Evolutionary conservation across 2,888 invertebrate genomes (phyloP).

Genomic region (Creontiades dilutus): DNA sequence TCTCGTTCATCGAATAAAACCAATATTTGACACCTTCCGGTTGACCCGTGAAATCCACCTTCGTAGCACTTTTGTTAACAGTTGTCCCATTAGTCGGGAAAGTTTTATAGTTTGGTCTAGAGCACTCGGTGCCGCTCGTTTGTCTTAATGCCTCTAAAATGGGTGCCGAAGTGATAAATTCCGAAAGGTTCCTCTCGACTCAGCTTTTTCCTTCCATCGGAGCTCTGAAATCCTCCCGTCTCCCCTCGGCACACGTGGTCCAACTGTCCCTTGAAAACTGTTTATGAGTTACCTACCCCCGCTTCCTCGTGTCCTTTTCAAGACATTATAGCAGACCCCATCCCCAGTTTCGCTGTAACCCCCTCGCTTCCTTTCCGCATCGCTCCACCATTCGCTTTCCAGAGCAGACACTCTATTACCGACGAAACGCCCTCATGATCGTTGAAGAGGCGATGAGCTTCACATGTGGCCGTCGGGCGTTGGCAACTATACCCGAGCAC

Average conservation of each 20-base stretch:
- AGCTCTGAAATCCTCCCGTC: constrained; percentile 40
- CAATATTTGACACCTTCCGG: constrained; percentile 5
- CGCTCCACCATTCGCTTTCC: not conserved
- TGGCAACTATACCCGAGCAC: constrained; percentile 5
- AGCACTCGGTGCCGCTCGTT: constrained; percentile 43
- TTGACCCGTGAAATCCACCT: constrained; percentile 7
- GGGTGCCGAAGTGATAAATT: constrained; percentile 43
- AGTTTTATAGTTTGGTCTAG: constrained; percentile 51
- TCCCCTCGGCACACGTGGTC: constrained; percentile 13
- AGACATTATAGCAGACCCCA: not conserved
- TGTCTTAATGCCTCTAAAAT: constrained; percentile 32
- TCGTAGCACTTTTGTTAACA: not conserved
- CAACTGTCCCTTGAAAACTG: constrained; percentile 44
- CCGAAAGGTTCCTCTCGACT: constrained; percentile 19
- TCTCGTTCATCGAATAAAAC: not conserved
- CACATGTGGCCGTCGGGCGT: constrained; percentile 24
- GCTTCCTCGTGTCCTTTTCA: not conserved
- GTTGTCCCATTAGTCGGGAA: constrained; percentile 18
- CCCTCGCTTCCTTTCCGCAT: not conserved
- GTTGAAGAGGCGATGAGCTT: constrained; percentile 33
- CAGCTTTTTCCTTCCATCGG: constrained; percentile 43
- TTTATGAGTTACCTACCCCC: constrained; percentile 22
- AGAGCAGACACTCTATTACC: not conserved
- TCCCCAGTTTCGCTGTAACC: not conserved
- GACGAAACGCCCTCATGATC: constrained; percentile 22